phyloP scores from a whole-genome alignment of 1,140 invertebrate species.

The Euura lappo region DNA sequence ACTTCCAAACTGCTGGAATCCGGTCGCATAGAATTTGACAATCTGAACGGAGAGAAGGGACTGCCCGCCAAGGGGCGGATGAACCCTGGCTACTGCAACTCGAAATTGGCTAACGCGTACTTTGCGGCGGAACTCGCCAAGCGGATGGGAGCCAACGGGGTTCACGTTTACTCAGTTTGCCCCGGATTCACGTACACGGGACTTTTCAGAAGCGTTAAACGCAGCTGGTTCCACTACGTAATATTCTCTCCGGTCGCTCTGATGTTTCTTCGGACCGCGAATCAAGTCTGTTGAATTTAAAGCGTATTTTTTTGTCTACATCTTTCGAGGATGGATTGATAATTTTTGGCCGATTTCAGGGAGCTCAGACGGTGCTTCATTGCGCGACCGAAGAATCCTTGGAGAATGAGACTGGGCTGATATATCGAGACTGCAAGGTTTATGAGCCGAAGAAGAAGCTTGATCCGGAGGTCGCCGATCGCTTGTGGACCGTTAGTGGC shows the following conservation, averaged over 20 bases:
- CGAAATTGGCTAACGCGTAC: slow-evolving; percentile 79
- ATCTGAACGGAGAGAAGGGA: slow-evolving; percentile 69
- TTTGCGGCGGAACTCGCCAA: slow-evolving; percentile 70
- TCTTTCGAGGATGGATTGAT: slow-evolving; percentile 24
- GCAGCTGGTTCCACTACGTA: slow-evolving; percentile 75
- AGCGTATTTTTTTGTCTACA: slow-evolving; percentile 15
- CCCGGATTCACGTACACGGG: slow-evolving; percentile 87
- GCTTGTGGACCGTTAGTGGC: slow-evolving; percentile 76
- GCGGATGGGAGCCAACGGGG: slow-evolving; percentile 62
- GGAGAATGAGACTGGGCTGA: slow-evolving; percentile 67
- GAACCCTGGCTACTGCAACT: slow-evolving; percentile 78
- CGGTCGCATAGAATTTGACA: slow-evolving; percentile 76
- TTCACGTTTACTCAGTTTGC: slow-evolving; percentile 78
- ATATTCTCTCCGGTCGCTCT: slow-evolving; percentile 72
- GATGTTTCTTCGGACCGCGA: slow-evolving; percentile 73
- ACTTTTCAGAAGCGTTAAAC: slow-evolving; percentile 71
- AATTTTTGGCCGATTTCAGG: slow-evolving; percentile 60
- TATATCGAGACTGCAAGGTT: slow-evolving; percentile 77
- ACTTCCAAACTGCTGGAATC: slow-evolving; percentile 65
- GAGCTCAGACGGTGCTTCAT: slow-evolving; percentile 77
- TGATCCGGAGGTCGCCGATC: slow-evolving; percentile 64
- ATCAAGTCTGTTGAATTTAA: slow-evolving; percentile 64
- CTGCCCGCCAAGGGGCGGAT: slow-evolving; percentile 58
- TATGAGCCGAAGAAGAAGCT: slow-evolving; percentile 70
- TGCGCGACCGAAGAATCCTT: slow-evolving; percentile 74